phyloP scores from a whole-genome alignment of 2,888 invertebrate genomes.

The Nebria salina region DNA sequence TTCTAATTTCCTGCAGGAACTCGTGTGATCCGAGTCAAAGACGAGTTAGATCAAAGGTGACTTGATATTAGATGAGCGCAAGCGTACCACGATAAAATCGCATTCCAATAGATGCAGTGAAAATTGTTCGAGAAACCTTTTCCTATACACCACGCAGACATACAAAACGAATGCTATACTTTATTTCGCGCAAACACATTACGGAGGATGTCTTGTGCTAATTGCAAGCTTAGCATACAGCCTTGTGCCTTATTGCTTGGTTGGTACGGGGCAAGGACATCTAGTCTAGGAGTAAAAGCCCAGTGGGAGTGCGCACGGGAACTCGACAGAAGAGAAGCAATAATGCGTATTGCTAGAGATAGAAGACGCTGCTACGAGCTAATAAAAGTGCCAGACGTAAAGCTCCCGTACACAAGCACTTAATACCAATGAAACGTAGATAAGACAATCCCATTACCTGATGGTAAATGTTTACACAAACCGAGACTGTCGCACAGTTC shows the following conservation, averaged over 20 bases:
- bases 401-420: constrained; percentile 55
- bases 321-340: constrained; percentile 32
- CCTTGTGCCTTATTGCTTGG: neutral
- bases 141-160: neutral
- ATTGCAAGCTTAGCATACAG: constrained; percentile 42
- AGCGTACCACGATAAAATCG: neutral
- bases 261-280: neutral
- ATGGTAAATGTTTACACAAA: constrained; percentile 53
- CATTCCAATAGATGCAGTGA: neutral
- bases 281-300: neutral
- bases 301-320: neutral
- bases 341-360: constrained; percentile 43
- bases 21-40: constrained; percentile 24
- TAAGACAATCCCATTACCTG: constrained; percentile 62
- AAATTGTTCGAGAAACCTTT: constrained; percentile 8
- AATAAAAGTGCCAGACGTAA: constrained; percentile 59
- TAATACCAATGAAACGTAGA: constrained; percentile 62
- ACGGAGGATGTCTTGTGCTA: constrained; percentile 40
- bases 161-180: neutral
- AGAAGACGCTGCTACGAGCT: constrained; percentile 51
- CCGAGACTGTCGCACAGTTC: constrained; percentile 15
- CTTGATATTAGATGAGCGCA: neutral
- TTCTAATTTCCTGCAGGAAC: constrained; percentile 39
- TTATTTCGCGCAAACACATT: constrained; percentile 33
- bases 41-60: constrained; percentile 32